Base-by-base conservation (phyloP, 2,888 invertebrate species). In the Poecilus cupreus region DNA sequence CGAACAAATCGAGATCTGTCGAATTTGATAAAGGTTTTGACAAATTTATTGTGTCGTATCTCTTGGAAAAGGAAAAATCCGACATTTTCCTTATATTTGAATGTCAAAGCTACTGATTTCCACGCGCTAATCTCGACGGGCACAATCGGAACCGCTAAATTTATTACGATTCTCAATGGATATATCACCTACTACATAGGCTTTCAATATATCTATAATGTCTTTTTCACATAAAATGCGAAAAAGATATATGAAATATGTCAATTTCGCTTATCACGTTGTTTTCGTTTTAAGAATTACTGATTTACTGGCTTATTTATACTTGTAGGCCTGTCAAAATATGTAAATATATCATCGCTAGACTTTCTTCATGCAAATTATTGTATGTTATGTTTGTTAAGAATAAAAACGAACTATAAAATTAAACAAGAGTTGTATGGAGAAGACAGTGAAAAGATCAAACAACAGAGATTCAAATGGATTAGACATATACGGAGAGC, bases 41-140 rank as follows among this genome's bases (percentile, higher is more conserved):
- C 81, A 81, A 81, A 81, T 81, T 81, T 81, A 81, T 81, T 81
- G 81, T 81, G 75, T 81, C 81, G 75, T 75, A 75, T 81, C 75
- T 81, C 24, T 26, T 26, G 32, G 57, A 74, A 74, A 79, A 57
- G 26, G 74, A 64, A 43, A 75, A 75, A 32, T 49, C 8, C 72
- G 75, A 74, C 64, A 81, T 81, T 81, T 81, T 72, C 80, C 26
- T 81, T 81, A 81, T 74, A 81, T 81, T 81, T 75, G 80, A 80
- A 80, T 80, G 74, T 80, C 80, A 80, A 39, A 80, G 72, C 54
- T 54, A 74, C 54, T 80, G 80, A 80, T 80, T 80, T 68, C 64
- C 64, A 68, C 64, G 37, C 37, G 18, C 37, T 68, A 68, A 68
- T 68, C 37, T 37, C 37, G 37, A 20, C 64, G 37, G 64, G 18